These are phyloP conservation scores for Tenthredo mesomela DNA, from an alignment of 2,888 invertebrate genomes.

Conservation along the genomic window DNA sequence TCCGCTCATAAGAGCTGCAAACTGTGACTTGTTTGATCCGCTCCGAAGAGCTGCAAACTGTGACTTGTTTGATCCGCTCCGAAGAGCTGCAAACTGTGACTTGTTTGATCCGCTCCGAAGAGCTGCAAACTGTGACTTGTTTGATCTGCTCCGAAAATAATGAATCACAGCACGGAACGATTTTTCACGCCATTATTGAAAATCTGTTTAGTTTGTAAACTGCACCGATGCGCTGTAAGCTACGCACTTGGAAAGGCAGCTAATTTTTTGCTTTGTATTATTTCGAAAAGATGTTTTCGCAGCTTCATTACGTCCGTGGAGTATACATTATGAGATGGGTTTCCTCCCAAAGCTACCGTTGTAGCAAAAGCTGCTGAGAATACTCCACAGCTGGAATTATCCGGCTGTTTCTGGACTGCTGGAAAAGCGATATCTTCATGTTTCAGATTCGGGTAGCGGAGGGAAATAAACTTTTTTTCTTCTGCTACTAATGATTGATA, in stretches of 20 bases:
- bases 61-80: too few species aligned
- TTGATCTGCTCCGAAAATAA: neutral
- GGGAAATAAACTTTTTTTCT: constrained; percentile 19
- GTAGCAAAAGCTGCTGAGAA: constrained; percentile 33
- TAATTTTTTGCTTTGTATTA: constrained; percentile 4
- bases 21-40: constrained; percentile 4
- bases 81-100: constrained; percentile 19
- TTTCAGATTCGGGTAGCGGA: neutral
- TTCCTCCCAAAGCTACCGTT: constrained; percentile 4
- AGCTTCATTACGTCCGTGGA: neutral
- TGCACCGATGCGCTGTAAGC: neutral
- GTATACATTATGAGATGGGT: neutral
- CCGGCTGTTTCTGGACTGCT: neutral
- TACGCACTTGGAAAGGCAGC: neutral
- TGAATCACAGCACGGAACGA: neutral
- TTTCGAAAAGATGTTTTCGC: neutral
- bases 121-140: neutral
- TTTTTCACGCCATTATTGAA: neutral
- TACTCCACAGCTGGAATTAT: constrained; percentile 16
- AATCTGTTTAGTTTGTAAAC: neutral
- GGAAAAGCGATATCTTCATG: neutral
- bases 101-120: neutral
- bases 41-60: constrained; percentile 13
- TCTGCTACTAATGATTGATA: neutral
- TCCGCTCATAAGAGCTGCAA: too few species aligned